Conservation (phyloP, 92 coral and sea anemone species). For the Scolanthus callimorphus region DNA sequence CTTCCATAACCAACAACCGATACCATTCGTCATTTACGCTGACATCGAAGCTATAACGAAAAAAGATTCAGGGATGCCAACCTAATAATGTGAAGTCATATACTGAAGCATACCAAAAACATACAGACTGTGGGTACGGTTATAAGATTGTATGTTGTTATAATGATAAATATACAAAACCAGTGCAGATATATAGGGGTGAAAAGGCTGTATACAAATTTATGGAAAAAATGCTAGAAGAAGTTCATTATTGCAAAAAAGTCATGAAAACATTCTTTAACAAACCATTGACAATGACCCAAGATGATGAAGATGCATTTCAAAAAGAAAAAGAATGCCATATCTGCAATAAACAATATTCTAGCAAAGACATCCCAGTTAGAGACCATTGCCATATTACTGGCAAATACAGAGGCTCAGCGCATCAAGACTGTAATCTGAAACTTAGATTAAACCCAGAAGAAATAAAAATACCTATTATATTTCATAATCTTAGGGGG, state of each 20-base stretch:
- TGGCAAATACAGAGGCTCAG: slow-evolving; percentile 21
- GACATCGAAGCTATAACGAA: slow-evolving; percentile 21
- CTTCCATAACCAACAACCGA: slow-evolving; percentile 18
- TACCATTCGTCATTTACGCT: slow-evolving; percentile 21
- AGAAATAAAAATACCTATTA: slow-evolving; percentile 12
- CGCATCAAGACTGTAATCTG: slow-evolving; percentile 10
- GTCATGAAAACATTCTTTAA: neutral
- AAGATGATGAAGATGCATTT: neutral
- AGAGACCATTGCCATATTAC: slow-evolving; percentile 21
- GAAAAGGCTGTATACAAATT: slow-evolving; percentile 4
- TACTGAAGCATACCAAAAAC: slow-evolving; percentile 9
- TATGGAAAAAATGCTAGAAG: neutral
- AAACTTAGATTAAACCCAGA: slow-evolving; percentile 9
- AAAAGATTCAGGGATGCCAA: neutral
- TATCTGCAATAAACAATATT: neutral
- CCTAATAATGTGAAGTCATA: neutral
- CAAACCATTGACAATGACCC: neutral
- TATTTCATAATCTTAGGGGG: slow-evolving; percentile 23
- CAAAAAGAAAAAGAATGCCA: neutral
- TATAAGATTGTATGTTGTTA: slow-evolving; percentile 1
- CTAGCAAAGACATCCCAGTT: no score
- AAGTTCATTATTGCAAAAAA: neutral
- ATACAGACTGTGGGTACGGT: slow-evolving; percentile 3
- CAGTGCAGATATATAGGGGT: neutral
- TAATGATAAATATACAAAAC: neutral